Evolutionary conservation across 1,140 invertebrate species (phyloP).

Genomic region (Elymnias hypermnestra): DNA sequence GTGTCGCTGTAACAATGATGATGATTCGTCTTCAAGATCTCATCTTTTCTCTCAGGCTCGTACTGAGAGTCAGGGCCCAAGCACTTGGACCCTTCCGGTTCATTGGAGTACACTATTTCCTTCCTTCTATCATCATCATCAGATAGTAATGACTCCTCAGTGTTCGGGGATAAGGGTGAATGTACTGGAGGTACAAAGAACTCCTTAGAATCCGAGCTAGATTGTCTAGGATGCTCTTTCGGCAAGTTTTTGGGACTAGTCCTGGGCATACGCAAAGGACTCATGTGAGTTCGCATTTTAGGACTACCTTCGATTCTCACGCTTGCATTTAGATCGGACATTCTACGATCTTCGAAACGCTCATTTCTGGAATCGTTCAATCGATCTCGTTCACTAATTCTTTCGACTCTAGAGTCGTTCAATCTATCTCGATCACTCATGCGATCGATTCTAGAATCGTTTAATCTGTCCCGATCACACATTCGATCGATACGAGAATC

Average conservation of each 20-base stretch:
- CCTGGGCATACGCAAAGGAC: conserved; percentile 42
- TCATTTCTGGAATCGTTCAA: conserved; percentile 28
- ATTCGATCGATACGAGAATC: conserved; percentile 30
- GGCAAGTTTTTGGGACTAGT: conserved; percentile 48
- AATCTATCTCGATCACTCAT: conserved; percentile 21
- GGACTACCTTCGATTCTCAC: conserved; percentile 56
- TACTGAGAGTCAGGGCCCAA: conserved; percentile 67
- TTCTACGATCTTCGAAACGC: conserved; percentile 40
- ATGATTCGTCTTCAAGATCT: conserved; percentile 53
- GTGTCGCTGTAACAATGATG: conserved; percentile 72
- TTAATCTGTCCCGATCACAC: conserved; percentile 23
- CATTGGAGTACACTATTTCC: conserved; percentile 55
- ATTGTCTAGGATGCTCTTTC: conserved; percentile 47
- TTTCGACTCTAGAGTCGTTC: conserved; percentile 30
- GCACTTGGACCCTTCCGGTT: conserved; percentile 54
- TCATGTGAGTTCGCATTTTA: conserved; percentile 48
- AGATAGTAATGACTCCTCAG: conserved; percentile 60
- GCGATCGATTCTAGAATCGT: conserved; percentile 30
- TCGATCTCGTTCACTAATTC: conserved; percentile 20
- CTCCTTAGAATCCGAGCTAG: conserved; percentile 44
- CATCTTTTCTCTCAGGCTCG: conserved; percentile 60
- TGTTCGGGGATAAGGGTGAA: conserved; percentile 60
- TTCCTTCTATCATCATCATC: conserved; percentile 46
- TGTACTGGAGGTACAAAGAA: conserved; percentile 41
- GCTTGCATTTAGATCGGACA: conserved; percentile 55